Evolutionary conservation across 2,797 vertebrate genomes (phyloP).

Genomic region (Otolemur crassicaudatus): DNA sequence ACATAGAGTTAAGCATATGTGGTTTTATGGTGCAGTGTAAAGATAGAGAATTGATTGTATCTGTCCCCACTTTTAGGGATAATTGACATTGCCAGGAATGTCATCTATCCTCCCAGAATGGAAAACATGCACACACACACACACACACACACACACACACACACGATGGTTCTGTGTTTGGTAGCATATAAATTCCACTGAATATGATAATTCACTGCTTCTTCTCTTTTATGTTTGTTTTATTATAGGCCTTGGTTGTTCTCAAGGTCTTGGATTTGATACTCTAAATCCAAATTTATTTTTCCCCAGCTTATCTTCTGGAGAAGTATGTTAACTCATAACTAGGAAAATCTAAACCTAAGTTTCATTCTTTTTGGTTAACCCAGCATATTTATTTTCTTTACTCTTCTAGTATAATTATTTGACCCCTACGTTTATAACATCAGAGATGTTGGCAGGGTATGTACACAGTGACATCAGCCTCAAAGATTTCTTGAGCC

Average conservation of each 20-base stretch:
- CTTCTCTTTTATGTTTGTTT: neutral
- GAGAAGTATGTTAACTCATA: neutral
- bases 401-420: neutral
- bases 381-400: slow-evolving; percentile 39
- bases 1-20: neutral
- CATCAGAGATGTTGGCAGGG: slow-evolving; percentile 12
- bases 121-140: neutral
- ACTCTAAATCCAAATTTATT: neutral
- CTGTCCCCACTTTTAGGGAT: neutral
- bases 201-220: neutral
- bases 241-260: neutral
- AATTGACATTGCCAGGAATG: neutral
- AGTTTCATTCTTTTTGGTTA: slow-evolving; percentile 10
- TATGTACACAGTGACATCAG: slow-evolving; percentile 29
- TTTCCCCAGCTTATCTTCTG: slow-evolving; percentile 33
- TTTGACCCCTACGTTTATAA: neutral
- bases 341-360: neutral
- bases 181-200: neutral
- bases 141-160: too few relatives aligned
- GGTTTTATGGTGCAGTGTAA: neutral
- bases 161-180: neutral
- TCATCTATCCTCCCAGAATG: neutral
- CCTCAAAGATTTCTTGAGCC: neutral
- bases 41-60: neutral
- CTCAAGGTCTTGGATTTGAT: neutral